Evolutionary conservation across 2,888 invertebrate genomes (phyloP).

Genomic region (Papilio protenor): DNA sequence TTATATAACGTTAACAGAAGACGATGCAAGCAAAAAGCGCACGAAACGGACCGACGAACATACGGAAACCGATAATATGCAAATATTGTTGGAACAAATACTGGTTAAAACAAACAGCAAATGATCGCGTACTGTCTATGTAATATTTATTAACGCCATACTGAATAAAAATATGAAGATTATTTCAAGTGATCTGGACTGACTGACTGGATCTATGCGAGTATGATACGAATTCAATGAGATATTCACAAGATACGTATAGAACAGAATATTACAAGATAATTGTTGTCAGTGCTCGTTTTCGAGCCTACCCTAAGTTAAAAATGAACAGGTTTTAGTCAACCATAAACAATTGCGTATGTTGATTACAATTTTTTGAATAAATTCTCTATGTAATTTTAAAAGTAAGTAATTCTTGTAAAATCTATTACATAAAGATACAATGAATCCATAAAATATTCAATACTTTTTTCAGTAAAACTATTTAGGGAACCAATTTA

Average conservation of each 20-base stretch:
- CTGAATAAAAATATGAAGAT: not conserved
- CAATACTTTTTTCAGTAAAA: not conserved
- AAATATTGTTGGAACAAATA: conserved; percentile 30
- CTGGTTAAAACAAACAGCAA: conserved; percentile 30
- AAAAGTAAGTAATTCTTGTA: no score
- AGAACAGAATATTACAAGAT: not conserved
- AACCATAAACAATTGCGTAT: no score
- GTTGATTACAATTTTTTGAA: no score
- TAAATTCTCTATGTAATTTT: no score
- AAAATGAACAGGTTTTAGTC: no score
- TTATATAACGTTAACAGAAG: conserved; percentile 35
- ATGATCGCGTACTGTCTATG: not conserved
- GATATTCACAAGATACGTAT: not conserved
- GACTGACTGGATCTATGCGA: no score
- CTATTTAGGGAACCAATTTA: not conserved
- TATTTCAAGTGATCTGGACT: no score
- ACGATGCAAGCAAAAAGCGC: conserved; percentile 28
- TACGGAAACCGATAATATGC: conserved; percentile 30
- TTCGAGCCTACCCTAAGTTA: no score
- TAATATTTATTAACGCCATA: not conserved
- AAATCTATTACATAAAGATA: no score
- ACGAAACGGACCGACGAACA: conserved; percentile 24
- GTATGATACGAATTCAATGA: not conserved
- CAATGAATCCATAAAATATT: no score
- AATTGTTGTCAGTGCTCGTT: no score